Conservation (phyloP, 2,888 invertebrate genomes). For the Epicampocera succincta region DNA sequence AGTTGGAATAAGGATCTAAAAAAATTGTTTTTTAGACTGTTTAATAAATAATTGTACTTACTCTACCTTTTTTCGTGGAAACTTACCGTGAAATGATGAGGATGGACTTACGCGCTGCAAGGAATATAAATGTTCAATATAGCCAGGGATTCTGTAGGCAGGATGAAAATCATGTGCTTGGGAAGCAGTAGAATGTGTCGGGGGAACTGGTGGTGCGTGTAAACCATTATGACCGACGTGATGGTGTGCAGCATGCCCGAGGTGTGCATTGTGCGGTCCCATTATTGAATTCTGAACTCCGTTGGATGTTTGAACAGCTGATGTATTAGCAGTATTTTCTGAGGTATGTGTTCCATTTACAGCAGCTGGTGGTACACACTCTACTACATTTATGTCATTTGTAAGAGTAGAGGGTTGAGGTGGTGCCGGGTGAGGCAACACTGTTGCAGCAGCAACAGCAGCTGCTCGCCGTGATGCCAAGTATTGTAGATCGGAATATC, state of each 20-base stretch:
- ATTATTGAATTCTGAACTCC: conserved; percentile 31
- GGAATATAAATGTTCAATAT: conserved; percentile 90
- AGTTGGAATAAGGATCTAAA: conserved; percentile 76
- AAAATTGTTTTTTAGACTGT: conserved; percentile 1
- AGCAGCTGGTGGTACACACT: conserved; percentile 8
- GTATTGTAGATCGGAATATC: conserved; percentile 81
- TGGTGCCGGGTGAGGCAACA: conserved; percentile 77
- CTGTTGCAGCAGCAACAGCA: conserved; percentile 82
- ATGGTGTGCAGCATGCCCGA: conserved; percentile 56
- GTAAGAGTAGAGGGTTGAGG: conserved; percentile 69
- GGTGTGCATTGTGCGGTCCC: conserved; percentile 50
- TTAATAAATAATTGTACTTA: no score
- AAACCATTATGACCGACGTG: conserved; percentile 32
- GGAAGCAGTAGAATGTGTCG: conserved; percentile 66
- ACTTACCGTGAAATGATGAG: conserved; percentile 87
- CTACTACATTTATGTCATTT: conserved; percentile 13
- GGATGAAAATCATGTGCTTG: conserved; percentile 83
- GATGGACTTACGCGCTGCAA: conserved; percentile 86
- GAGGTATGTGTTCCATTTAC: conserved; percentile 48
- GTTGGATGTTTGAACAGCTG: conserved; percentile 19
- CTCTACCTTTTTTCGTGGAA: not conserved
- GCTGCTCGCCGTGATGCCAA: conserved; percentile 82
- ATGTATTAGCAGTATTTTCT: conserved; percentile 69
- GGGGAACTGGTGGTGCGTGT: conserved; percentile 61
- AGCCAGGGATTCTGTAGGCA: conserved; percentile 87